Evolutionary conservation across 1,140 invertebrate genomes (phyloP).

Genomic region (Scaptomyza pallida): DNA sequence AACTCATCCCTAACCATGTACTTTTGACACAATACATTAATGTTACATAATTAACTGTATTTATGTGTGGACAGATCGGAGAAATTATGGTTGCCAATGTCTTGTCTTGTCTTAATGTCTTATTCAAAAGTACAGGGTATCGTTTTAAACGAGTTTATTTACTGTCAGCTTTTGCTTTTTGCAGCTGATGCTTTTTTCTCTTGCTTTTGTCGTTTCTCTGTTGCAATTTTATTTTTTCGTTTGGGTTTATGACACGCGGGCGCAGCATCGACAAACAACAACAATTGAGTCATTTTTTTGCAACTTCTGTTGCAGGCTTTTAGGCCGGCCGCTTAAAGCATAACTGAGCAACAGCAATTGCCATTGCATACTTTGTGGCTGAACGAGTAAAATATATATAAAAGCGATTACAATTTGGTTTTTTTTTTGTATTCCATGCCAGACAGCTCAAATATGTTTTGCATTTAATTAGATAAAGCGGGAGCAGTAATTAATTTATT

Average conservation of each 20-base stretch:
- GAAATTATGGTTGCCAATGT: too few species aligned
- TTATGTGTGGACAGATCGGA: too few species aligned
- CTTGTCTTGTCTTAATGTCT: too few species aligned
- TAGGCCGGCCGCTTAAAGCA: constrained; percentile 2
- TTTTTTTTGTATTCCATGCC: constrained; percentile 39
- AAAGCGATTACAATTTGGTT: constrained; percentile 36
- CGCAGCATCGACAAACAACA: too few species aligned
- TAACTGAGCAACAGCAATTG: background rate
- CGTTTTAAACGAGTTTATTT: background rate
- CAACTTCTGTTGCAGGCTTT: constrained; percentile 29
- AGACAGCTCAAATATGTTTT: constrained; percentile 61
- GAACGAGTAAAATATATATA: background rate
- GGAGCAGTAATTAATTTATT: constrained; percentile 62
- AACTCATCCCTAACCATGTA: too few species aligned
- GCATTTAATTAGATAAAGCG: constrained; percentile 60
- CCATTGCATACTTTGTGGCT: constrained; percentile 1
- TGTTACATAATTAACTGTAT: too few species aligned
- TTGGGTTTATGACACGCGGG: constrained; percentile 47
- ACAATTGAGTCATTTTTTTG: constrained; percentile 44
- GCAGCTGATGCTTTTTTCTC: constrained; percentile 37
- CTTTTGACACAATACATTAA: too few species aligned
- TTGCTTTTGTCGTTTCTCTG: constrained; percentile 14
- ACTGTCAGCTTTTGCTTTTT: constrained; percentile 40
- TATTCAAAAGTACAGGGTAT: background rate
- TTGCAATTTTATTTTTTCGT: constrained; percentile 22